These are phyloP conservation scores for Cecropterus lyciades DNA, from an alignment of 1,140 invertebrate species.

Conservation along the genomic window DNA sequence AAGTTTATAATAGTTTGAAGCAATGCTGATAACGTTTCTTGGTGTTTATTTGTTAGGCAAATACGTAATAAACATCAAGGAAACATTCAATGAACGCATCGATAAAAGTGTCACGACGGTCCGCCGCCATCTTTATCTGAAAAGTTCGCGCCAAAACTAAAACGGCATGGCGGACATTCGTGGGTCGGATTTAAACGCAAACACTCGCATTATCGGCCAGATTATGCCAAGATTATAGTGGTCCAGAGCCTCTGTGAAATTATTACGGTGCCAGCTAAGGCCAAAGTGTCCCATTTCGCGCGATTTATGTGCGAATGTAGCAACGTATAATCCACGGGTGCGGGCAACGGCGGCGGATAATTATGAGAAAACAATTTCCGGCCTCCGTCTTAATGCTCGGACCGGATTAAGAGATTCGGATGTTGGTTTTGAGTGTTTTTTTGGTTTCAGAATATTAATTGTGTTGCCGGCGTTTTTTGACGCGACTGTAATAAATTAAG, in stretches of 20 bases:
- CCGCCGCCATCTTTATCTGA: constrained; percentile 65
- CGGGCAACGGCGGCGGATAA: constrained; percentile 64
- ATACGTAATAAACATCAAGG: background rate
- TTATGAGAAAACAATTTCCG: constrained; percentile 83
- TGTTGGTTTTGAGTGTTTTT: constrained; percentile 43
- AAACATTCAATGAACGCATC: constrained; percentile 17
- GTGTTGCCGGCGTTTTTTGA: constrained; percentile 25
- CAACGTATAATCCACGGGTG: constrained; percentile 66
- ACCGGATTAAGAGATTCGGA: constrained; percentile 65
- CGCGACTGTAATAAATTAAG: constrained; percentile 36
- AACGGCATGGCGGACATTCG: constrained; percentile 59
- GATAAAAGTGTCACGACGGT: constrained; percentile 35
- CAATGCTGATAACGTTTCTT: too few relatives aligned
- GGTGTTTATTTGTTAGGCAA: too few relatives aligned
- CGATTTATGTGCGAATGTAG: constrained; percentile 81
- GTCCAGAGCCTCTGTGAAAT: constrained; percentile 64
- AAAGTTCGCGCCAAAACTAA: constrained; percentile 68
- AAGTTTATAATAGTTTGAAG: too few relatives aligned
- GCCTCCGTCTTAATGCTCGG: constrained; percentile 72
- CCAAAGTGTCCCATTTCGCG: constrained; percentile 76
- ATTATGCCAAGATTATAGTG: constrained; percentile 82
- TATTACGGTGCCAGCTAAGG: constrained; percentile 79
- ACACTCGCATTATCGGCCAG: constrained; percentile 76
- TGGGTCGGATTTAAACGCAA: constrained; percentile 73
- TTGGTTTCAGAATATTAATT: constrained; percentile 52